Percentiles rank a stretch among this genome's conserved stretches.
Conservation (phyloP, 2,113 vertebrate genomes). For the Dromiciops gliroides region DNA sequence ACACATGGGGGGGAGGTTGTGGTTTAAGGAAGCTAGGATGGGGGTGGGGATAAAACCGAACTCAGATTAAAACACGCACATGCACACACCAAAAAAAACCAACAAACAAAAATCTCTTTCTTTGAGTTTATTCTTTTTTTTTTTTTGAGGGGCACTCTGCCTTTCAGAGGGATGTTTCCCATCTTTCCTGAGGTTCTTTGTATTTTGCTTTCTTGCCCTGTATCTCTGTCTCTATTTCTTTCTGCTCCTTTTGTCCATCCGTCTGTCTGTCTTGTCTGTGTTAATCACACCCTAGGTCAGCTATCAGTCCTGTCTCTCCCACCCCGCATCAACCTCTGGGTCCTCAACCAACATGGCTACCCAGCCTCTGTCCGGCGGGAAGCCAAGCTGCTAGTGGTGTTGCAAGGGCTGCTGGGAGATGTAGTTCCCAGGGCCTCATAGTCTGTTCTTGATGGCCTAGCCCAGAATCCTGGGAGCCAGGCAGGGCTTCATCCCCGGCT, state of each 20-base stretch:
- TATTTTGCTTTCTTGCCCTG: background rate
- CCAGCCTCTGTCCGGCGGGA: constrained; percentile 71
- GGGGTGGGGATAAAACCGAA: background rate
- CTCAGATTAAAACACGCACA: background rate
- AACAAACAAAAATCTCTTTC: background rate
- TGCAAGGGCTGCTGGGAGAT: constrained; percentile 77
- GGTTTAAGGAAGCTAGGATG: background rate
- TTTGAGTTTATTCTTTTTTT: background rate
- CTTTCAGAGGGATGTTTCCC: background rate
- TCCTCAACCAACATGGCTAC: constrained; percentile 78
- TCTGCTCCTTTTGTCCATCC: background rate
- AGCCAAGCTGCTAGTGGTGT: constrained; percentile 50
- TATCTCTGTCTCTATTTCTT: background rate
- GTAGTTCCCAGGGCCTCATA: constrained; percentile 57
- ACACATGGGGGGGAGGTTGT: background rate
- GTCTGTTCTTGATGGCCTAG: background rate
- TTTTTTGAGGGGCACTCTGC: background rate
- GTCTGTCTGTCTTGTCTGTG: background rate
- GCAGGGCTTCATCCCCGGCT: background rate
- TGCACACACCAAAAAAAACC: background rate
- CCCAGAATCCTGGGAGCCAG: background rate
- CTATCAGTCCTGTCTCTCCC: background rate
- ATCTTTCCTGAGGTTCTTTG: background rate
- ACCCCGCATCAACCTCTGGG: constrained; percentile 48
- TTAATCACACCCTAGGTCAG: constrained; percentile 39